Conservation (phyloP, 2,797 vertebrate species). For the Pseudochaenichthys georgianus region DNA sequence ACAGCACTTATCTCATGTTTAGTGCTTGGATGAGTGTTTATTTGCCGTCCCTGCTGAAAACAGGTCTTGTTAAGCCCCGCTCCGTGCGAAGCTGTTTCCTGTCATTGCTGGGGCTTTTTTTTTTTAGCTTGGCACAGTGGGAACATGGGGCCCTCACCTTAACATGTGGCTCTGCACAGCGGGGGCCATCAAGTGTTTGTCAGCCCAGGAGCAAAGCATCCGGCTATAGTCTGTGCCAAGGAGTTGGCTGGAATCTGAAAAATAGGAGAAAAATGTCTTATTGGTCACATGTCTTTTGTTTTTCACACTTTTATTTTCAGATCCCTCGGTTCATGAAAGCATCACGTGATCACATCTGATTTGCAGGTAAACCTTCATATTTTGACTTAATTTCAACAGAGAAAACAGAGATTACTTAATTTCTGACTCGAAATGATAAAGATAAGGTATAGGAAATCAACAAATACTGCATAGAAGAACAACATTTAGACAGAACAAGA, state of each 20-base stretch:
- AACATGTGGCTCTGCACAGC: slow-evolving; percentile 16
- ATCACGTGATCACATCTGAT: slow-evolving; percentile 16
- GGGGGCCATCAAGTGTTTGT: slow-evolving; percentile 20
- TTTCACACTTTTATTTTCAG: slow-evolving; percentile 1
- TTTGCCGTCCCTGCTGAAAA: slow-evolving; percentile 46
- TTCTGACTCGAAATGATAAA: slow-evolving; percentile 13
- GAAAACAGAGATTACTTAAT: slow-evolving; percentile 4
- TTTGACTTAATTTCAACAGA: slow-evolving; percentile 23
- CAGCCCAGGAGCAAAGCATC: slow-evolving; percentile 6
- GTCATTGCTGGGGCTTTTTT: background rate
- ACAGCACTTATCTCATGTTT: slow-evolving; percentile 65
- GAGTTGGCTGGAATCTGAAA: background rate
- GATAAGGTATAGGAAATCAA: slow-evolving; percentile 33
- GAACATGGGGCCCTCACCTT: slow-evolving; percentile 10
- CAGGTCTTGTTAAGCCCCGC: slow-evolving; percentile 56
- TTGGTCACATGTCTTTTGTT: slow-evolving; percentile 1
- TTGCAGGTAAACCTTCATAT: slow-evolving; percentile 18
- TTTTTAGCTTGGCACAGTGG: slow-evolving; percentile 8
- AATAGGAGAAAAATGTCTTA: slow-evolving; percentile 3
- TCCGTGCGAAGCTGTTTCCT: slow-evolving; percentile 39
- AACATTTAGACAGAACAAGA: slow-evolving; percentile 9
- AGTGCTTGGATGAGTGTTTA: slow-evolving; percentile 65
- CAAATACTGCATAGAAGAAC: slow-evolving; percentile 42
- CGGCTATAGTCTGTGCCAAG: background rate
- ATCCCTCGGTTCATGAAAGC: slow-evolving; percentile 27